These are phyloP conservation scores for Nudaria mundana DNA, from an alignment of 2,888 invertebrate genomes.

Conservation along the genomic window DNA sequence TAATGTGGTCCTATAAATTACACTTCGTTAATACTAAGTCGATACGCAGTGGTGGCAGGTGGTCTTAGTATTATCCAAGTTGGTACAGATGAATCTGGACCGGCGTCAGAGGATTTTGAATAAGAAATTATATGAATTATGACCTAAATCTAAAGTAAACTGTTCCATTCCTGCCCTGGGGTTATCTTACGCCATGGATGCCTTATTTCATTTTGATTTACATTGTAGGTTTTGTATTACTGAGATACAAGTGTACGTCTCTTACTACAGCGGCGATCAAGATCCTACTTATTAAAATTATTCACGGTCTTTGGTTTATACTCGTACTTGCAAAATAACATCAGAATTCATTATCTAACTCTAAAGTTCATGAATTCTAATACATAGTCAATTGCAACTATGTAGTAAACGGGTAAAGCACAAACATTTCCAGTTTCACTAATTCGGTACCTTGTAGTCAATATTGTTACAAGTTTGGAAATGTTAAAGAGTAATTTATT, in stretches of 20 bases:
- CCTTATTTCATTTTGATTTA: not conserved
- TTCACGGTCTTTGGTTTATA: too few relatives aligned
- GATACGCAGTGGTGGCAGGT: conserved; percentile 74
- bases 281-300: too few relatives aligned
- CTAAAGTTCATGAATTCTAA: too few relatives aligned
- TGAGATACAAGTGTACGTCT: not conserved
- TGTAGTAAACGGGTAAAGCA: too few relatives aligned
- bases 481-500: conserved; percentile 23
- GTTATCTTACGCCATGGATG: not conserved
- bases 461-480: conserved; percentile 1
- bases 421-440: not conserved
- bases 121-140: conserved; percentile 7
- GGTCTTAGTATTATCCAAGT: conserved; percentile 44
- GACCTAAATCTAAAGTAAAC: conserved; percentile 13
- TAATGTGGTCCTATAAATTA: conserved; percentile 60
- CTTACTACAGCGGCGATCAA: too few relatives aligned
- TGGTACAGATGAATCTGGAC: conserved; percentile 28
- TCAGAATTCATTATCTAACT: too few relatives aligned
- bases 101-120: conserved; percentile 15
- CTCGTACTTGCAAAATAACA: too few relatives aligned
- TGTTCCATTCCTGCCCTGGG: conserved; percentile 4
- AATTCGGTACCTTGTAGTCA: not conserved
- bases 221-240: not conserved
- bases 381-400: too few relatives aligned
- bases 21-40: conserved; percentile 67